These are phyloP conservation scores for Busseola fusca DNA, from an alignment of 2,888 invertebrate genomes.

Conservation along the genomic window DNA sequence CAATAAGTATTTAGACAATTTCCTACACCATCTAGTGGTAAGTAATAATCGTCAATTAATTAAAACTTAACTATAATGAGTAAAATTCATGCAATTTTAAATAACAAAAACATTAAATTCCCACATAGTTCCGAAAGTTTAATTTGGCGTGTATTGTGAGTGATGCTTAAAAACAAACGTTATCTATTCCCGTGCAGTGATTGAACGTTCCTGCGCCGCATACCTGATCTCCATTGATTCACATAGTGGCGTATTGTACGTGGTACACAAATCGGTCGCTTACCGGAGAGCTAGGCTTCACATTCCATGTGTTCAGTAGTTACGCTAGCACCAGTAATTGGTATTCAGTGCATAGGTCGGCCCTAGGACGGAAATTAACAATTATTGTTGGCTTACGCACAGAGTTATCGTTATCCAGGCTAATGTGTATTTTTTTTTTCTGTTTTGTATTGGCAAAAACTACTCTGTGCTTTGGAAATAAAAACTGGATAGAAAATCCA, in stretches of 20 bases:
- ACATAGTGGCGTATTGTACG: constrained; percentile 53
- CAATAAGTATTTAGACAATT: not conserved
- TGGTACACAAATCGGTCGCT: constrained; percentile 68
- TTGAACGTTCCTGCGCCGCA: constrained; percentile 62
- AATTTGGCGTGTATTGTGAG: constrained; percentile 34
- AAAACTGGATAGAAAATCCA: not conserved
- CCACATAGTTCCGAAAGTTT: constrained; percentile 12
- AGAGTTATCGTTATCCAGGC: constrained; percentile 18
- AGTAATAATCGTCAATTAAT: constrained; percentile 6
- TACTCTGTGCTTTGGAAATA: not conserved
- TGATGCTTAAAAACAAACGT: constrained; percentile 47
- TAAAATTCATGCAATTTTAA: not conserved
- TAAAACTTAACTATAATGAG: not conserved
- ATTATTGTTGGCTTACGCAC: constrained; percentile 77
- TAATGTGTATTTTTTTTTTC: not conserved
- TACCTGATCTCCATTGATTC: constrained; percentile 64
- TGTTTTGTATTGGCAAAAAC: not conserved
- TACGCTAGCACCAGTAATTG: constrained; percentile 78
- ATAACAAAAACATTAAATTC: not conserved
- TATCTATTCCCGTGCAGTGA: constrained; percentile 58
- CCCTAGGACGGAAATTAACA: constrained; percentile 82
- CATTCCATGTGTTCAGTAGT: constrained; percentile 81
- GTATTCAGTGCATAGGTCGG: constrained; percentile 82
- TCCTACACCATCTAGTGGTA: not conserved
- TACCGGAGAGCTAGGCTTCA: constrained; percentile 66